Base-by-base conservation (phyloP, 2,113 vertebrate species). In the Arvicanthis niloticus region DNA sequence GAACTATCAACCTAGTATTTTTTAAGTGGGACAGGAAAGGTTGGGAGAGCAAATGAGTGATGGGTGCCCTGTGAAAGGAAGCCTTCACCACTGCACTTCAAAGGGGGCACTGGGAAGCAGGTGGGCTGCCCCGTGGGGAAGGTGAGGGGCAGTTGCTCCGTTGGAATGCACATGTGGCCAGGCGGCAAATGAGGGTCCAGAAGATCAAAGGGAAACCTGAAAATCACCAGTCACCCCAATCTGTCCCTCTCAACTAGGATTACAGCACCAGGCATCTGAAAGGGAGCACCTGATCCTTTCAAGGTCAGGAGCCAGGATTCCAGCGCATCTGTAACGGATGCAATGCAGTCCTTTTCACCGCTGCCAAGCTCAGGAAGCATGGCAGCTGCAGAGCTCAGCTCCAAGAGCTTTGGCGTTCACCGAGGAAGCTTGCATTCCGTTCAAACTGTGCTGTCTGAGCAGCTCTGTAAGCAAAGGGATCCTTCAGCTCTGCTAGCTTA, bases 151-250 rank as follows among this genome's bases (percentile, higher is more conserved):
- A 70, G 95, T 96, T 94, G 72, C 92, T 73, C 45, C 29, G 76
- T 85, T 93, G 97, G 95, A 98, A 94, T 17, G 37, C 94, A 96
- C 91, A 91, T 87, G 88, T 90, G 89, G 62, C 90, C 3, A 7
- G 26, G 45, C 12, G 2, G 97, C 94, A 95, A 76, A 75, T 34
- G 6, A 0, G 91, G 34, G 1, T 0, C 42, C 37, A 65, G 73
- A 53, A 95, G 97, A 97, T 98, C 98, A 98, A 98, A 98, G 96
- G 84, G 76, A 97, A 42, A 3, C 77, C 91, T 89, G 68, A 11
- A n/a, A 94, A 96, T 68, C 86, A 72, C 45, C 31, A 93, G 72
- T 96, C 96, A 87, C 91, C 60, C 87, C 93, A 42, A 3, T 96
- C 26, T 5, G 88, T 89, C 92, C 87, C n/a, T 97, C 88, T 97